A percentile compares a stretch with the other conserved stretches of the same genome.
These are phyloP conservation scores for Thomomys bottae DNA, from an alignment of 2,113 vertebrate genomes.

Conservation along the genomic window DNA sequence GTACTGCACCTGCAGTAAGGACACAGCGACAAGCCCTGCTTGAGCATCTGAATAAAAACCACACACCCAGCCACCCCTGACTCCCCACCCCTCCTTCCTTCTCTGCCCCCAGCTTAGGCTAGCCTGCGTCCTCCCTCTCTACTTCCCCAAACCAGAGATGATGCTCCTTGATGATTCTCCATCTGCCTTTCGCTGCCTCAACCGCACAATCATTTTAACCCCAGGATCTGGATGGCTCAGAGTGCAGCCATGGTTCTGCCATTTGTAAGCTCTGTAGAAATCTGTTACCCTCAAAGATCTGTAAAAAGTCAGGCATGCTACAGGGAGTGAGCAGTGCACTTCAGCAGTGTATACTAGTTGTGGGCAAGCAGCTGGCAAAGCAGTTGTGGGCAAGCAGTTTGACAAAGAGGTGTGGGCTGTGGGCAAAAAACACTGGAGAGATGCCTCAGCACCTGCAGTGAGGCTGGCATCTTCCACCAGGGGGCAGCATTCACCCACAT, in stretches of 20 bases:
- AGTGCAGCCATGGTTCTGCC: background rate
- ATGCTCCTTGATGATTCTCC: rapidly evolving
- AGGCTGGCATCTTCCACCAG: background rate
- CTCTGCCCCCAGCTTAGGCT: background rate
- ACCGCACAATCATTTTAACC: too few species aligned
- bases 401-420: background rate
- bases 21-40: conserved; percentile 49
- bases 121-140: background rate
- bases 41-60: conserved; percentile 38
- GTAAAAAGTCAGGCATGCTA: too few species aligned
- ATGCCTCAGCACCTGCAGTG: background rate
- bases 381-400: too few species aligned
- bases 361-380: too few species aligned
- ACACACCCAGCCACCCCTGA: background rate
- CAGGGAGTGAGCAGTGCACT: too few species aligned
- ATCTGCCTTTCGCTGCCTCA: background rate
- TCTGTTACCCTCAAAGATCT: background rate
- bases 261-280: background rate
- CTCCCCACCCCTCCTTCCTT: background rate
- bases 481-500: background rate
- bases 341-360: background rate
- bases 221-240: background rate
- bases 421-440: too few species aligned
- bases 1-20: conserved; percentile 68
- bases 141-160: background rate